Base-by-base conservation (phyloP, 2,113 vertebrate species). In the Microcebus tavaratra region DNA sequence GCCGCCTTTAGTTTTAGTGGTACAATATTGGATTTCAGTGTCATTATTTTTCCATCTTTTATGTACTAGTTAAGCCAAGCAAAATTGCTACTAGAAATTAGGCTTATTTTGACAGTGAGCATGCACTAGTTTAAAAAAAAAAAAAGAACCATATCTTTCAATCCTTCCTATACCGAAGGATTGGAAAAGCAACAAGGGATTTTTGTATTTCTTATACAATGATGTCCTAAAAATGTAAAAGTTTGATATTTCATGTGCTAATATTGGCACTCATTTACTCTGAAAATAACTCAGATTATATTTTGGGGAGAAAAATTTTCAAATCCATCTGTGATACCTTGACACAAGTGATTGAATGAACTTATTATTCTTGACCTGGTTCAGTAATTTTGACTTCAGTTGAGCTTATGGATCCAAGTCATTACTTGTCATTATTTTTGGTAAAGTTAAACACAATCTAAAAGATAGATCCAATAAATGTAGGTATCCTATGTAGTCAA, bases 1-100 rank as follows among this genome's bases (percentile, higher is more conserved):
- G 23, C 21, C 29, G 8, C 7, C 68, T 29, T 91, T 80, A 59
- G 42, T 89, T 95, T 79, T 48, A 96, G 80, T 75, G 42, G 9
- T 10, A 73, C 42, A 23, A 65, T 84, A 39, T 73, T 97, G 95
- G 61, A 96, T 95, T 94, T 93, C 93, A 85, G 15, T 65, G 50
- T 80, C 55, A 92, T 88, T 92, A 86, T 75, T 55, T 63, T 95
- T 59, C 57, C 50, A 85, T 83, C 73, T 95, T 97, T 93, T 78
- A 72, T 61, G 34, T 45, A 27, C 20, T 87, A 79, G 72, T 68
- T 75, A 93, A 95, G 27, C 21, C 34, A 95, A 86, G 65, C 20
- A 93, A 87, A 95, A 90, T 61, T 65, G 18, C 29, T 50, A 15
- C n/a, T 65, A 27, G 53, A 96, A 95, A 67, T 84, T 61, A 85